A percentile compares a stretch with the other conserved stretches of the same genome.
Evolutionary conservation across 2,888 invertebrate genomes (phyloP).

Genomic region (Polydrusus pterygomalis): DNA sequence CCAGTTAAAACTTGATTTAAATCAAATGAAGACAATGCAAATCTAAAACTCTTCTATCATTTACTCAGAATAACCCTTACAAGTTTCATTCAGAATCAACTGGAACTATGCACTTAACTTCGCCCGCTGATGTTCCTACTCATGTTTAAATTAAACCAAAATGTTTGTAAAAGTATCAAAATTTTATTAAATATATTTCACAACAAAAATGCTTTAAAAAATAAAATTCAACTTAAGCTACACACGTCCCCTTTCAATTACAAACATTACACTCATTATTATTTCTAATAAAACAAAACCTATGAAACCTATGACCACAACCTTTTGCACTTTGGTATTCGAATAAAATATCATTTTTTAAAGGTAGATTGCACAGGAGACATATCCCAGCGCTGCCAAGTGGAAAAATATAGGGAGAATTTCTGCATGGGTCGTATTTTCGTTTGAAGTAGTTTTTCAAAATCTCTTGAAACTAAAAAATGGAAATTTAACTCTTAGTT

Average conservation of each 20-base stretch:
- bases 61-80: too few species aligned
- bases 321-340: conserved; percentile 33
- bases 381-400: conserved; percentile 46
- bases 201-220: background rate
- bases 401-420: conserved; percentile 41
- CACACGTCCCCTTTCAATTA: conserved; percentile 30
- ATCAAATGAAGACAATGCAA: too few species aligned
- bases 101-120: too few species aligned
- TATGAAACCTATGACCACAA: conserved; percentile 68
- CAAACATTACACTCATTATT: conserved; percentile 63
- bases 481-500: too few species aligned
- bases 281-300: conserved; percentile 64
- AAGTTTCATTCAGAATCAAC: too few species aligned
- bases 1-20: too few species aligned
- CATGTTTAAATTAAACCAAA: background rate
- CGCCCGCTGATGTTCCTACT: too few species aligned
- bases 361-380: conserved; percentile 63
- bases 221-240: background rate
- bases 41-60: too few species aligned
- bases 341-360: conserved; percentile 60
- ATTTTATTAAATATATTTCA: conserved; percentile 6
- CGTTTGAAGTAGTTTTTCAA: conserved; percentile 64
- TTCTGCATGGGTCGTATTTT: conserved; percentile 58
- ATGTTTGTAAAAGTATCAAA: conserved; percentile 19
- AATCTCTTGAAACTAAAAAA: conserved; percentile 65